Conservation (phyloP, 2,797 vertebrate genomes). For the Spinibarbus caldwelli region DNA sequence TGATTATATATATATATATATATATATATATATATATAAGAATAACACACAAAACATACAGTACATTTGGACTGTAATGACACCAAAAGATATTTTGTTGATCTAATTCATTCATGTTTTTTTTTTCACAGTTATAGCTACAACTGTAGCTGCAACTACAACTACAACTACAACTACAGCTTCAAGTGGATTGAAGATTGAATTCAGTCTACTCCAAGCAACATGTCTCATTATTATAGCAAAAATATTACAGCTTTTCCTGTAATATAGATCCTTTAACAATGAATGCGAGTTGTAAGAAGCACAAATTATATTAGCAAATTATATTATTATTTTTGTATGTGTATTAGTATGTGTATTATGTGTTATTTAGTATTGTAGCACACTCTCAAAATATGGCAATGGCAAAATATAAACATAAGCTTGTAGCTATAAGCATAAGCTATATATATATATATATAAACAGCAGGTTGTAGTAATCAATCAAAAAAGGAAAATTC, state of each 20-base stretch:
- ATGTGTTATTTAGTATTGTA: not conserved
- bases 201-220: not conserved
- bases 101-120: not conserved
- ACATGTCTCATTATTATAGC: not conserved
- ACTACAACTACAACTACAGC: not conserved
- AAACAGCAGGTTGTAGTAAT: not conserved
- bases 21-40: not conserved
- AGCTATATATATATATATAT: not conserved
- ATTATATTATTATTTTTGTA: not conserved
- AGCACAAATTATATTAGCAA: not conserved
- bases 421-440: not conserved
- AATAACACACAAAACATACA: not conserved
- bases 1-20: not conserved
- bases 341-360: not conserved
- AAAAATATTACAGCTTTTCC: not conserved
- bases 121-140: slow-evolving; percentile 10
- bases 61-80: not conserved
- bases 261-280: not conserved
- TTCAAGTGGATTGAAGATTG: slow-evolving; percentile 1
- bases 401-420: not conserved
- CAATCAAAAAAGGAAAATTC: not conserved
- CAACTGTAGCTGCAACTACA: not conserved
- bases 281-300: not conserved
- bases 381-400: not conserved
- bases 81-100: not conserved